Evolutionary conservation across 2,797 vertebrate genomes (phyloP).

Genomic region (Loriculus beryllinus): DNA sequence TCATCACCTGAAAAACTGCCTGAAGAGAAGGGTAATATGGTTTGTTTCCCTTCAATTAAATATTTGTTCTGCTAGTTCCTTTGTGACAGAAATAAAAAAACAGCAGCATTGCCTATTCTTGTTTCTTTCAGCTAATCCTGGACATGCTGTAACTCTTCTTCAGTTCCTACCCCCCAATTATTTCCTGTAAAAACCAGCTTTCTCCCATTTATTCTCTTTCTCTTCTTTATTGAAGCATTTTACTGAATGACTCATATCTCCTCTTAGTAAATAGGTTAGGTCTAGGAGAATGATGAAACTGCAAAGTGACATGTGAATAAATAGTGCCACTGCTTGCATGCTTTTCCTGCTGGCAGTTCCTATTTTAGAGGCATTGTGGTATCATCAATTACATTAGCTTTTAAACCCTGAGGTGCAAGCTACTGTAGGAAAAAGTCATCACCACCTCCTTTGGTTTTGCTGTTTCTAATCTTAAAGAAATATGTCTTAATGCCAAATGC

Average conservation of each 20-base stretch:
- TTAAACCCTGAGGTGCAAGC: neutral
- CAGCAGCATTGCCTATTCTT: neutral
- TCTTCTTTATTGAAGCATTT: neutral
- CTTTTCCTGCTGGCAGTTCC: slow-evolving; percentile 17
- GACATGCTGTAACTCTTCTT: slow-evolving; percentile 16
- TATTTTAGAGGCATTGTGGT: neutral
- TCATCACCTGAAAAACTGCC: slow-evolving; percentile 15
- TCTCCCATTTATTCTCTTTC: slow-evolving; percentile 21
- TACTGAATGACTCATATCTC: neutral
- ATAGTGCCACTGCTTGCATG: neutral
- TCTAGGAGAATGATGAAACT: neutral
- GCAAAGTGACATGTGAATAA: slow-evolving; percentile 1
- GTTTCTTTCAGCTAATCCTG: slow-evolving; percentile 37
- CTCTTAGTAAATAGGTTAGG: slow-evolving; percentile 26
- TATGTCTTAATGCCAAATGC: neutral
- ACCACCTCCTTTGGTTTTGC: neutral
- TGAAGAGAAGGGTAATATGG: neutral
- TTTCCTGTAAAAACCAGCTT: slow-evolving; percentile 16
- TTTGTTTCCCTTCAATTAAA: slow-evolving; percentile 48
- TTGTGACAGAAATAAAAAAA: slow-evolving; percentile 22
- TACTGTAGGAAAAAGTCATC: neutral
- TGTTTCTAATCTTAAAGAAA: neutral
- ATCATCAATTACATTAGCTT: neutral
- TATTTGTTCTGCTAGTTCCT: slow-evolving; percentile 42
- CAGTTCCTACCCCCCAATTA: neutral